Evolutionary conservation across 2,113 vertebrate genomes (phyloP).

Genomic region (Crotophaga sulcirostris): DNA sequence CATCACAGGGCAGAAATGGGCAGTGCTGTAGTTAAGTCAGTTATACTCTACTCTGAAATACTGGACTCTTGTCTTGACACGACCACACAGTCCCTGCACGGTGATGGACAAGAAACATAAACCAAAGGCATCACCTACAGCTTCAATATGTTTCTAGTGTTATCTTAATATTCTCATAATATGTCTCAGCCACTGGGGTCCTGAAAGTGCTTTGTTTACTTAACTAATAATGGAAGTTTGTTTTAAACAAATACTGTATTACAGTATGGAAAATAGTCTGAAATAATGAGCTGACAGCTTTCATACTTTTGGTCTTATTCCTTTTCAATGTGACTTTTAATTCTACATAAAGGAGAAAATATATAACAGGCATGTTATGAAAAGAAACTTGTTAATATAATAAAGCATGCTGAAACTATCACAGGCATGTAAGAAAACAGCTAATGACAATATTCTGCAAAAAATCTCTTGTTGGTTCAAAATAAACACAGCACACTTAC

Average conservation of each 20-base stretch:
- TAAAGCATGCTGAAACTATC: not conserved
- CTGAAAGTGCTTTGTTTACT: not conserved
- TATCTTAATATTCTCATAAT: not conserved
- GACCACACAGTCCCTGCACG: fast-evolving
- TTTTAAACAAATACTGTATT: not conserved
- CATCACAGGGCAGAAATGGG: not conserved
- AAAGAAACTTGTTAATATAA: not conserved
- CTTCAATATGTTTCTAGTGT: not conserved
- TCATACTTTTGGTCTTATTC: not conserved
- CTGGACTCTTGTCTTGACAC: not conserved
- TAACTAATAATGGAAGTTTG: not conserved
- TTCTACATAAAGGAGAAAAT: not conserved
- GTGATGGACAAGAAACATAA: not conserved
- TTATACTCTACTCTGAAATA: not conserved
- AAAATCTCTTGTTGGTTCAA: not conserved
- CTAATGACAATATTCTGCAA: not conserved
- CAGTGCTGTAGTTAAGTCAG: not conserved
- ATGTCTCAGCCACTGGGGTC: not conserved
- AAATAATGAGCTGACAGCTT: not conserved
- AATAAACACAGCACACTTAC: not conserved
- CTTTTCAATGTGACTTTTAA: not conserved
- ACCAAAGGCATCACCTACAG: not conserved
- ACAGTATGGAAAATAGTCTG: not conserved
- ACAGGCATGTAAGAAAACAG: not conserved
- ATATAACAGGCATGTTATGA: not conserved